Evolutionary conservation across 1,140 invertebrate genomes (phyloP), one percentile per base, ranked within the genome.

Genomic region (Homalodisca vitripennis): DNA sequence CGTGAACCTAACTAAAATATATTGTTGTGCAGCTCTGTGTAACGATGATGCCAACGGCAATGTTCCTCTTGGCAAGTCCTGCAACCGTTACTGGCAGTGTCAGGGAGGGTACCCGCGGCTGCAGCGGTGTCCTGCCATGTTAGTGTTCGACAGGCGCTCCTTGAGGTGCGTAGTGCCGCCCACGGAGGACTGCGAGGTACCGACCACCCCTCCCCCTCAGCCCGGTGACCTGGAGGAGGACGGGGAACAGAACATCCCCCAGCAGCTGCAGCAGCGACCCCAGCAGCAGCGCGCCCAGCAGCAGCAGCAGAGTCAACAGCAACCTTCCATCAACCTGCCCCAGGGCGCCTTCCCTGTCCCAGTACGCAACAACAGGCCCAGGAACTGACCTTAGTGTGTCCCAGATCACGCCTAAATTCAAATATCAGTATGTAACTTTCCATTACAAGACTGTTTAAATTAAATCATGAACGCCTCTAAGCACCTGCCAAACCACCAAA

Each of bases 41-140:
- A 94, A 94, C 78, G 92, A 95, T 66, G 92, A 94, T 73, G 84
- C 92, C 29, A 92, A 93, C 77, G 91, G 90, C 68, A 89, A 89
- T 73, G 87, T 89, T 3, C 83, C 86, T 10, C 79, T 92, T 27
- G 93, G 93, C 73, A 95, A 95, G 80, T 94, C 92, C 2, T 96
- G 93, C 84, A 94, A 94, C 80, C 84, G 93, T 27, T 96, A 95
- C 80, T 96, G 94, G 93, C 90, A 94, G 74, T 96, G 93, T 76
- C 93, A 95, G 78, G 93, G 93, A 31, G 94, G 93, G 1, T 96
- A 96, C 78, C 93, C 93, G 22, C 88, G 93, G 72, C 86, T 96
- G 0, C 92, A 95, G 77, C 83, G 93, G 51, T 95, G 93, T 78
- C 92, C 93, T 0, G 93, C 93, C 29, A 94, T 93, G 87, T 79